These are phyloP conservation scores for Myotis daubentonii DNA, from an alignment of 2,797 vertebrate species.

Conservation along the genomic window DNA sequence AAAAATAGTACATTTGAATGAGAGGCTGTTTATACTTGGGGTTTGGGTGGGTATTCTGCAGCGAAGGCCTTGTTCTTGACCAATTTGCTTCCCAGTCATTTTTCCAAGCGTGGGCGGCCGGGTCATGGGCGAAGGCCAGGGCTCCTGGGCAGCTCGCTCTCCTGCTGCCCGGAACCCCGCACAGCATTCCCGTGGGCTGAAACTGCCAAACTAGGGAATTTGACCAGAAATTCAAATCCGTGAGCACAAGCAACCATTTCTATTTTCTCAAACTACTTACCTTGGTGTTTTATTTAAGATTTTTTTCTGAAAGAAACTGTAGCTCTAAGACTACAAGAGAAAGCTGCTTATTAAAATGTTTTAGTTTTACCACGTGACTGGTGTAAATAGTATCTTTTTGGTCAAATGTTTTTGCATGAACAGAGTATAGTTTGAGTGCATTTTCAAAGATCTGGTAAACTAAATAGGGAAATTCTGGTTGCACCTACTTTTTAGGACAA, in stretches of 20 bases:
- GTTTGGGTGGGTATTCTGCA: slow-evolving; percentile 23
- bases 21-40: slow-evolving; percentile 49
- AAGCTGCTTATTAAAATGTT: slow-evolving; percentile 42
- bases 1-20: slow-evolving; percentile 43
- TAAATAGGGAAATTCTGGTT: slow-evolving; percentile 1
- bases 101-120: slow-evolving; percentile 55
- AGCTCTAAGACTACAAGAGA: background rate
- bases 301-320: slow-evolving; percentile 64
- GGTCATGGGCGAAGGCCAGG: background rate
- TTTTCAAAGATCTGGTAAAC: slow-evolving; percentile 53
- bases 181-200: slow-evolving; percentile 22
- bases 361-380: slow-evolving; percentile 6
- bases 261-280: slow-evolving; percentile 40
- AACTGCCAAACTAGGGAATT: slow-evolving; percentile 39
- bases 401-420: slow-evolving; percentile 27
- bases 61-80: slow-evolving; percentile 47
- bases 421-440: slow-evolving; percentile 18
- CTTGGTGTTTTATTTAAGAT: background rate
- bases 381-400: background rate
- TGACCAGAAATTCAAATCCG: slow-evolving; percentile 54
- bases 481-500: background rate
- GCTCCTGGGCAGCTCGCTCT: background rate
- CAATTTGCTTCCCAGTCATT: slow-evolving; percentile 58
- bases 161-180: slow-evolving; percentile 3
- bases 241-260: slow-evolving; percentile 38